Conservation (phyloP, 1,140 invertebrate genomes). For the Drosophila triauraria region DNA sequence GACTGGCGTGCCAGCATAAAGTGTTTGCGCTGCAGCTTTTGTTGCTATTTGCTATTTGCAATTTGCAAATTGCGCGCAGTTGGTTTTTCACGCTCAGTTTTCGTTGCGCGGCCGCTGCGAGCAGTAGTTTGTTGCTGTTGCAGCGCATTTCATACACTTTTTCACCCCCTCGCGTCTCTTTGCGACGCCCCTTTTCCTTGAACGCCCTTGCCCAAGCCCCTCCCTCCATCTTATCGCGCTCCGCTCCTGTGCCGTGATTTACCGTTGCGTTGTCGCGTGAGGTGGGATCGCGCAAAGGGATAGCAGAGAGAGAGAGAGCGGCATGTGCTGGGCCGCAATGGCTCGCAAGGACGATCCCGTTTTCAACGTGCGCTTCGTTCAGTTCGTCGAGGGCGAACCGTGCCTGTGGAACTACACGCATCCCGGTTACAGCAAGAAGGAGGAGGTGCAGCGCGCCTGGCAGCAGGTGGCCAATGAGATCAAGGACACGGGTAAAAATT, state of each 20-base stretch:
- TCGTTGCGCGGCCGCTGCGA: constrained; percentile 74
- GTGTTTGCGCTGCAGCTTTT: constrained; percentile 80
- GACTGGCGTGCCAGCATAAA: constrained; percentile 59
- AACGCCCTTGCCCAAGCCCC: constrained; percentile 22
- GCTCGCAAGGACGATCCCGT: constrained; percentile 84
- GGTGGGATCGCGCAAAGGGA: not conserved
- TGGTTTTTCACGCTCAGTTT: constrained; percentile 76
- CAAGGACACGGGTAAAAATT: constrained; percentile 73
- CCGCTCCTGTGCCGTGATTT: constrained; percentile 12
- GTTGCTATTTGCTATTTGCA: constrained; percentile 58
- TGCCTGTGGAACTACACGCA: constrained; percentile 80
- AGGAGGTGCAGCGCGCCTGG: constrained; percentile 80
- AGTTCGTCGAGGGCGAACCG: constrained; percentile 74
- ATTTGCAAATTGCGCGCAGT: constrained; percentile 50
- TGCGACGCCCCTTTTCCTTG: not conserved
- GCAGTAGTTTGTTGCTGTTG: constrained; percentile 67
- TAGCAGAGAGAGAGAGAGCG: not conserved
- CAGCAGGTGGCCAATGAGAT: constrained; percentile 82
- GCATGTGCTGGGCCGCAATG: constrained; percentile 68
- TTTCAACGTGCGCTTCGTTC: constrained; percentile 81
- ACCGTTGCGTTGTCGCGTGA: not conserved
- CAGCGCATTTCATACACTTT: constrained; percentile 4
- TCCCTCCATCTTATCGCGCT: not conserved
- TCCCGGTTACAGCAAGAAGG: constrained; percentile 82
- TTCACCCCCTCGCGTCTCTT: not conserved